Conservation (phyloP, 2,888 invertebrate species). For the Pollenia labialis region DNA sequence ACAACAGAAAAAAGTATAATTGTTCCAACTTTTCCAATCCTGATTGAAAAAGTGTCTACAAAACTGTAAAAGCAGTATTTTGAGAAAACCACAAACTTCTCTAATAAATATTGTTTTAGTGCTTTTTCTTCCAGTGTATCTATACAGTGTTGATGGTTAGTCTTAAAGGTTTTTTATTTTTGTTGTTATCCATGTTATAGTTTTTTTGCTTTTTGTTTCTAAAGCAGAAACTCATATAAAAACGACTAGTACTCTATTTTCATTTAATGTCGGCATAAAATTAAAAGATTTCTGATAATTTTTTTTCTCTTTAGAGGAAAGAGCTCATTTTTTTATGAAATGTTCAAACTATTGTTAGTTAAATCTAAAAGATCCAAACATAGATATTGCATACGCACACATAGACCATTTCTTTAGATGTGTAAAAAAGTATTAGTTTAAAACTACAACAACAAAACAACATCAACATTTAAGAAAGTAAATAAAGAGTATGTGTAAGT, state of each 20-base stretch:
- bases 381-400: conserved; percentile 1
- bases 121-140: background rate
- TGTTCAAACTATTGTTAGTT: conserved; percentile 64
- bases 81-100: too few relatives aligned
- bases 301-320: conserved; percentile 3
- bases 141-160: conserved; percentile 36
- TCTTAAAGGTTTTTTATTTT: conserved; percentile 44
- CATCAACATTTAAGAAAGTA: conserved; percentile 20
- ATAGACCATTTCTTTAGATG: conserved; percentile 6
- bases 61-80: too few relatives aligned
- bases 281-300: conserved; percentile 30
- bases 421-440: conserved; percentile 14
- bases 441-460: conserved; percentile 26
- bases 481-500: conserved; percentile 34
- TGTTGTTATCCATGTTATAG: conserved; percentile 17
- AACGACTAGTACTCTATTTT: background rate
- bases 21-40: too few relatives aligned
- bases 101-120: background rate
- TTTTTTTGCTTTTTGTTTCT: conserved; percentile 3
- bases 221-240: background rate
- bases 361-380: conserved; percentile 34
- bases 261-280: conserved; percentile 25
- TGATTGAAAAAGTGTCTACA: too few relatives aligned
- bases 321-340: conserved; percentile 21
- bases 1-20: too few relatives aligned